phyloP scores from a whole-genome alignment of 1,140 invertebrate genomes.

The Psilanteris sp. region DNA sequence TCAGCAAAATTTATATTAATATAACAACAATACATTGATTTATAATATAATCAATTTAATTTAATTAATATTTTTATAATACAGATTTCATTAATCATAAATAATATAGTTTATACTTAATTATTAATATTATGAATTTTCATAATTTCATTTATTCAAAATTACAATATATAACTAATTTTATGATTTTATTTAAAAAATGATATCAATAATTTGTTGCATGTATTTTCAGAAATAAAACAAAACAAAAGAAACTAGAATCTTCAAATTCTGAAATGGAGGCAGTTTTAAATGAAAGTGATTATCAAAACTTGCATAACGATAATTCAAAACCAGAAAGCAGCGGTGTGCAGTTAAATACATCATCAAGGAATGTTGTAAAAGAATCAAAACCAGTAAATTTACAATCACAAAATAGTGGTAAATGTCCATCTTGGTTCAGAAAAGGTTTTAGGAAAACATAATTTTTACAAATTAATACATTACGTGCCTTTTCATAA shows the following conservation, averaged over 20 bases:
- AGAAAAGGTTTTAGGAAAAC: constrained; percentile 7
- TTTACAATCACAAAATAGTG: background rate
- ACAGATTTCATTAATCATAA: no score
- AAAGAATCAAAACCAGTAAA: background rate
- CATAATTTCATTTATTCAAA: no score
- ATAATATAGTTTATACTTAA: background rate
- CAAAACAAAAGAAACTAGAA: background rate
- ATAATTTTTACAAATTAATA: background rate
- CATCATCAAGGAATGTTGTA: no score
- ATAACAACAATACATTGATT: no score
- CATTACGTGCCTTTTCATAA: no score
- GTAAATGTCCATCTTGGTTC: constrained; percentile 24
- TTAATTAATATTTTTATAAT: no score
- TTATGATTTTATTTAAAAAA: no score
- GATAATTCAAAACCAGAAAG: background rate
- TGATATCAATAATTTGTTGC: background rate
- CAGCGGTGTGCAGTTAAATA: no score
- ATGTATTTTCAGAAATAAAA: background rate
- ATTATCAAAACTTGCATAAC: background rate
- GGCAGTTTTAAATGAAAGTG: background rate
- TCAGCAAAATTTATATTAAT: no score
- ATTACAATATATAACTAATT: no score
- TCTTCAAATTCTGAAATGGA: no score
- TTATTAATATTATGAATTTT: background rate
- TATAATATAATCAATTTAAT: no score